Evolutionary conservation across 2,888 invertebrate genomes (phyloP).

Genomic region (Timema podura): DNA sequence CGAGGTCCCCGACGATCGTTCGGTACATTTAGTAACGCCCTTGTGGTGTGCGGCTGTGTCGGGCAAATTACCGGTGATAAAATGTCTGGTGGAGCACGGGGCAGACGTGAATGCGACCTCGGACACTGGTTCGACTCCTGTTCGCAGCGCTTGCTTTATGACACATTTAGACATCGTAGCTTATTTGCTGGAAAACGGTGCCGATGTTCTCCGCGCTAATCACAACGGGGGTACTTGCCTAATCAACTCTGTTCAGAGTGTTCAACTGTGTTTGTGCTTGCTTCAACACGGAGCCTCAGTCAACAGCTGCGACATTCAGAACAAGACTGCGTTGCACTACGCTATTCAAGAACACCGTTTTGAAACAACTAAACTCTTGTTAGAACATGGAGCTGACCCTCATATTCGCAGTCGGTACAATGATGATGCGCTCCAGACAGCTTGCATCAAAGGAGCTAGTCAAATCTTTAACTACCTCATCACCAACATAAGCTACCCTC

Average conservation of each 20-base stretch:
- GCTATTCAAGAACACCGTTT: slow-evolving; percentile 73
- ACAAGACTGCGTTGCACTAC: slow-evolving; percentile 89
- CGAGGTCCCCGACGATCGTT: slow-evolving; percentile 77
- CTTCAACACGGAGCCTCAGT: slow-evolving; percentile 76
- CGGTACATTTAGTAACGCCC: slow-evolving; percentile 79
- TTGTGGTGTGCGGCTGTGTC: slow-evolving; percentile 91
- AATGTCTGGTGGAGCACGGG: slow-evolving; percentile 71
- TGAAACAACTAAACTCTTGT: slow-evolving; percentile 76
- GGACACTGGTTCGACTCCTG: slow-evolving; percentile 85
- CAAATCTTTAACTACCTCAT: slow-evolving; percentile 68
- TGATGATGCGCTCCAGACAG: slow-evolving; percentile 85
- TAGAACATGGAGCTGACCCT: slow-evolving; percentile 77
- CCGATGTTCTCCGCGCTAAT: slow-evolving; percentile 79
- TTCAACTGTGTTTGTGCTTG: slow-evolving; percentile 72
- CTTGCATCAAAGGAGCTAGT: slow-evolving; percentile 74
- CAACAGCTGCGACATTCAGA: slow-evolving; percentile 84
- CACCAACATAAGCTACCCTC: slow-evolving; percentile 53
- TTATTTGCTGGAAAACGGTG: slow-evolving; percentile 70
- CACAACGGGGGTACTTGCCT: slow-evolving; percentile 90
- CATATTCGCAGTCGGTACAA: slow-evolving; percentile 71
- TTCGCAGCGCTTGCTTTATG: slow-evolving; percentile 91
- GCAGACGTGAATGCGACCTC: slow-evolving; percentile 84
- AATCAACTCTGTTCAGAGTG: slow-evolving; percentile 88
- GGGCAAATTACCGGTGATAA: slow-evolving; percentile 71
- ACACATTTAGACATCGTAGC: slow-evolving; percentile 77